Base-by-base conservation (phyloP, 1,140 invertebrate genomes). In the Pogonognathellus flavescens region DNA sequence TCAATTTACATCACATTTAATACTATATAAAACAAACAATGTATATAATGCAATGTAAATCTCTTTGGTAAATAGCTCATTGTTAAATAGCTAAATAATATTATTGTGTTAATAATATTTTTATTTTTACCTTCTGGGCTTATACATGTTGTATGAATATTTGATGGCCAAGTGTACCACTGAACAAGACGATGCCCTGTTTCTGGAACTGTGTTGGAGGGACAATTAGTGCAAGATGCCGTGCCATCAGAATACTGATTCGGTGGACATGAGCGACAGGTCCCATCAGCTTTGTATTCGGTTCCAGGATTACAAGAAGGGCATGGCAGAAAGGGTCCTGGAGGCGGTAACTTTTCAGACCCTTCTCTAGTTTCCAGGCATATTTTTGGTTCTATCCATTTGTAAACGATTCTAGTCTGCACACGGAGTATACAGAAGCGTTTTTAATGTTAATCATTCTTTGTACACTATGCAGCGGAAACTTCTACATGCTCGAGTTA, bases 301-400 rank as follows among this genome's bases (percentile, higher is more conserved):
- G 93, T 93, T 57, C 93, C 93, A 14, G 92, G 91, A 88, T 93
- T 93, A 88, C 93, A 94, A 2, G 92, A 91, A 22, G 80, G 57
- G 49, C 93, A 93, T 5, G 89, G 88, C 80, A 89, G 89, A 6
- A 88, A 84, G 16, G 89, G 84, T 0, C 89, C 90, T 25, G 90
- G 88, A 6, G 89, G 85, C 9, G 92, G 92, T 0, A 93, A 89
- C 1, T 89, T 83, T 6, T 90, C 91, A 0, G 92, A 90, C 0
- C 88, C 89, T 10, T 89, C 84, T 10, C 91, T 52, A 80, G 91
- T 90, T 49, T 91, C 90, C 13, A 91, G 88, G 88, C 93, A 94
- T 41, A 93, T 91, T 86, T 91, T 91, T 13, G 93, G 93, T 86
- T 92, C 89, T 49, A 93, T 90, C 92, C 93, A 93, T 82, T 91